phyloP scores from a whole-genome alignment of 2,113 vertebrate species.

The Anolis sagrei region DNA sequence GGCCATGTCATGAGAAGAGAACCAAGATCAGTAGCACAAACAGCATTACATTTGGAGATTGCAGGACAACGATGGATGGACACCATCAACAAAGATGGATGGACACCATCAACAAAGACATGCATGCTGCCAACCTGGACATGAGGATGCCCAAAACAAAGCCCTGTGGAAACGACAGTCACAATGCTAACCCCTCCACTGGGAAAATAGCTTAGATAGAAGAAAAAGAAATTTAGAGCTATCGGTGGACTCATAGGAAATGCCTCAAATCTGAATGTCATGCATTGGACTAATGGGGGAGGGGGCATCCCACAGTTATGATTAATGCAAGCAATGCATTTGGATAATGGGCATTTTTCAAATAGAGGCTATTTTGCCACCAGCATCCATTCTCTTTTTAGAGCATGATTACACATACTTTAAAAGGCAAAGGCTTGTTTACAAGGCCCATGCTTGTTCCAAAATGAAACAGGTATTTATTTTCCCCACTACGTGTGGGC shows the following conservation, averaged over 20 bases:
- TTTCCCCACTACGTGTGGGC: not conserved
- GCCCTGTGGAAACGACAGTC: too few relatives aligned
- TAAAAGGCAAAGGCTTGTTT: not conserved
- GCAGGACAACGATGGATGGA: too few relatives aligned
- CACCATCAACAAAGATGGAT: too few relatives aligned
- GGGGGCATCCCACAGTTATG: not conserved
- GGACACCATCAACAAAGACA: too few relatives aligned
- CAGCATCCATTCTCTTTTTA: not conserved
- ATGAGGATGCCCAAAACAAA: too few relatives aligned
- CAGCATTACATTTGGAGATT: too few relatives aligned
- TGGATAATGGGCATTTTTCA: conserved; percentile 2
- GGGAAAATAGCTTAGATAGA: too few relatives aligned
- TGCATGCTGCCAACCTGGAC: too few relatives aligned
- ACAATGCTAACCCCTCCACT: too few relatives aligned
- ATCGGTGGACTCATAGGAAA: not conserved
- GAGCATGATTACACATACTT: not conserved
- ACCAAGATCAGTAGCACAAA: too few relatives aligned
- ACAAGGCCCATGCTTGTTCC: not conserved
- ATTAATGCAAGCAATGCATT: not conserved
- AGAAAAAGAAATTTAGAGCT: not conserved
- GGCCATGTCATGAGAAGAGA: too few relatives aligned
- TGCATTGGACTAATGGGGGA: not conserved
- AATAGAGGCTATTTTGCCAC: not conserved
- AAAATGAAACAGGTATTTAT: not conserved
- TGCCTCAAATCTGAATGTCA: not conserved